Base-by-base conservation (phyloP, 2,797 vertebrate species). In the Halcyon badia region DNA sequence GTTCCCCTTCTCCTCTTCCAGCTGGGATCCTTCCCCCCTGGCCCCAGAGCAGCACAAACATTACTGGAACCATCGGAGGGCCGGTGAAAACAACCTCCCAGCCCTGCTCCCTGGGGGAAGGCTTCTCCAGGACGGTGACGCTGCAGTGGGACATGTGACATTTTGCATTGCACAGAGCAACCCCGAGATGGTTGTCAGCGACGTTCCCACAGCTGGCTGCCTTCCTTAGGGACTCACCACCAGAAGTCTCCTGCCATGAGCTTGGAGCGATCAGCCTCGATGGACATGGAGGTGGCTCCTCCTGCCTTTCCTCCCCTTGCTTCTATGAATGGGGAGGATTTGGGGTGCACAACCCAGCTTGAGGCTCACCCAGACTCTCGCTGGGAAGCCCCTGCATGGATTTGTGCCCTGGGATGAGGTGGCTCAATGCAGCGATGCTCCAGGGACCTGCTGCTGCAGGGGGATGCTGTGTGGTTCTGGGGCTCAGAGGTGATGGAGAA, bases 141-240 rank as follows among this genome's bases (percentile, higher is more conserved):
- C 70, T 31, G 85, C 80, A 30, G 35, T 0, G 8, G 83, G 66
- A 90, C 75, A 15, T 28, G 52, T 4, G 83, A 92, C 91, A 85
- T 79, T 44, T 52, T 21, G 7, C 62, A n/a, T 24, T 0, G 46
- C 84, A 31, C 73, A 3, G 44, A 68, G 76, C 68, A 62, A 25
- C 44, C 42, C 58, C 8, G 24, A 25, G 18, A 12, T 3, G 7
- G 2, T 13, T 1, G 1, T 6, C 6, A 1, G 70, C 1, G 12
- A 85, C 3, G 15, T 91, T 97, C 96, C 94, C 96, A 90, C 82
- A 87, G 70, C 94, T 24, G 91, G 30, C 41, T 25, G 33, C 82
- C 68, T 75, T 89, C 89, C 94, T 75, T 9, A 21, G 65, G 87
- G 48, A 49, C 21, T 0, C 3, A 0, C 2, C 3, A 21, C 14